These are phyloP conservation scores for Gobiocypris rarus DNA, from an alignment of 2,113 vertebrate species.

Conservation along the genomic window DNA sequence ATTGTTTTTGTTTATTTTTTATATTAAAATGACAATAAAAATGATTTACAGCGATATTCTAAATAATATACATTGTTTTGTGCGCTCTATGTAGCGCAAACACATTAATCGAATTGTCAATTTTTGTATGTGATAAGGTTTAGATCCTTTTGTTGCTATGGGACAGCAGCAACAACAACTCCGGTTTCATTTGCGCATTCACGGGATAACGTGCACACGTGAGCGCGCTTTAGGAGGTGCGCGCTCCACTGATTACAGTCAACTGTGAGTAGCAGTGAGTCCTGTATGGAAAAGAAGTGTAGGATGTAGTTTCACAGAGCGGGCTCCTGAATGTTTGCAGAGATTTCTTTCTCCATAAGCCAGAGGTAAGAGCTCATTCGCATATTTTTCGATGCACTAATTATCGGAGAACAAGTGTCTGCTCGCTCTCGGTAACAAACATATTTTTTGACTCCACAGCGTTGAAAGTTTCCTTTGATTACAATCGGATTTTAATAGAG, in stretches of 20 bases:
- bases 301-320: slow-evolving; percentile 10
- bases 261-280: slow-evolving; percentile 24
- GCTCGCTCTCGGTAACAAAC: neutral
- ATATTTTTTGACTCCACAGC: slow-evolving; percentile 12
- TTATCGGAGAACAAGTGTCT: neutral
- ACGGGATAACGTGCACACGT: slow-evolving; percentile 27
- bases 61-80: neutral
- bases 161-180: slow-evolving; percentile 9
- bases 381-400: slow-evolving; percentile 4
- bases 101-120: neutral
- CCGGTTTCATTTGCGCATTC: slow-evolving; percentile 41
- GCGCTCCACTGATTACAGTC: slow-evolving; percentile 31
- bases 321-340: neutral
- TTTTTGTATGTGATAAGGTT: neutral
- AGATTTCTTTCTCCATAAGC: slow-evolving; percentile 6
- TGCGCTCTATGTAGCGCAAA: neutral
- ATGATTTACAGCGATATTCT: neutral
- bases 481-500: neutral
- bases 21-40: neutral
- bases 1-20: neutral
- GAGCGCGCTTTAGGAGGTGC: slow-evolving; percentile 43
- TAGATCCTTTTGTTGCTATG: neutral
- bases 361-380: slow-evolving; percentile 51
- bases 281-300: slow-evolving; percentile 2
- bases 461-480: slow-evolving; percentile 41